Percentiles rank a stretch among this genome's conserved stretches.
Evolutionary conservation across 2,797 vertebrate species (phyloP).

Genomic region (Thunnus albacares): DNA sequence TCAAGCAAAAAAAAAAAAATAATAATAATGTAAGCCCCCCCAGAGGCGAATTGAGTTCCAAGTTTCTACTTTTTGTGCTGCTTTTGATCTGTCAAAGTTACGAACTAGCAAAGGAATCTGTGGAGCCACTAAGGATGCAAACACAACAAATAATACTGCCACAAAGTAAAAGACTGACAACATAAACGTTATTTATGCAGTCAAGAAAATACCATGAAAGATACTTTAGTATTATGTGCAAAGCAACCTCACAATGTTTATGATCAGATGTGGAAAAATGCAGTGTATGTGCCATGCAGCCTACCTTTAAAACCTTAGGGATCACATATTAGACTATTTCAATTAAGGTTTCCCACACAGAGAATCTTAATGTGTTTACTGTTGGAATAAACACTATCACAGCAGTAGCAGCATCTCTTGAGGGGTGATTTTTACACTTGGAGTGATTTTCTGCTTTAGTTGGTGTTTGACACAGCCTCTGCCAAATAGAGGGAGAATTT

Average conservation of each 20-base stretch:
- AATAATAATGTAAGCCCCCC: neutral
- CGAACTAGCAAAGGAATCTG: constrained; percentile 18
- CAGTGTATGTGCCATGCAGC: neutral
- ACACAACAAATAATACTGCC: constrained; percentile 8
- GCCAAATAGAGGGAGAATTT: constrained; percentile 20
- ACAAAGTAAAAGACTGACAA: constrained; percentile 5
- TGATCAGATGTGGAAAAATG: neutral
- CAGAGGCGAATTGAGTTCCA: constrained; percentile 6
- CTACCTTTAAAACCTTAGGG: constrained; percentile 13
- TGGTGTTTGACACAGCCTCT: constrained; percentile 38
- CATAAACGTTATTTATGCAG: neutral
- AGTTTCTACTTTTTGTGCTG: neutral
- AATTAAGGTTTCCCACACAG: constrained; percentile 34
- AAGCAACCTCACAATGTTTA: neutral
- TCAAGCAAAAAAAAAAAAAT: neutral
- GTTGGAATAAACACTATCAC: constrained; percentile 45
- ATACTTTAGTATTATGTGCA: neutral
- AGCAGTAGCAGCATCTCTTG: constrained; percentile 38
- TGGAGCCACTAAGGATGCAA: constrained; percentile 6
- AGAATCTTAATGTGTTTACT: constrained; percentile 46
- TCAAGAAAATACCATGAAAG: constrained; percentile 6
- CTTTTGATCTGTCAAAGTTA: constrained; percentile 35
- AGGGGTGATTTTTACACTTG: constrained; percentile 30
- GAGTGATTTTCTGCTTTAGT: constrained; percentile 30
- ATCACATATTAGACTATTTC: constrained; percentile 35